These are phyloP conservation scores for Varroa destructor DNA, from an alignment of 1,140 invertebrate species.

Conservation along the genomic window DNA sequence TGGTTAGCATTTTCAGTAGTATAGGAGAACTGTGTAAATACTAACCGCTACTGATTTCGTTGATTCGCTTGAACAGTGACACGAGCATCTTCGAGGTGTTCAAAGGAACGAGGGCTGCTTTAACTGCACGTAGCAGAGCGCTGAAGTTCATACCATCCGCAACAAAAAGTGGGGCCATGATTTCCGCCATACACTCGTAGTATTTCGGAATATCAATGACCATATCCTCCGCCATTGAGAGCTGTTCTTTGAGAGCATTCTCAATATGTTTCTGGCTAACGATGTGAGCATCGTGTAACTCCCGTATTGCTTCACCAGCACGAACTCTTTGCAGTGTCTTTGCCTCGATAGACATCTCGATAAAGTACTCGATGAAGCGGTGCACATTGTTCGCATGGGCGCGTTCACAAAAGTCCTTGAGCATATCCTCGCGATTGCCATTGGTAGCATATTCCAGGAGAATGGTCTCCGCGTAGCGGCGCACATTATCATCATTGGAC, in stretches of 20 bases:
- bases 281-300: constrained; percentile 22
- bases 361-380: constrained; percentile 8
- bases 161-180: constrained; percentile 35
- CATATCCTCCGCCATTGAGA: constrained; percentile 50
- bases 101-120: not conserved
- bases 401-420: constrained; percentile 23
- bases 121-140: not conserved
- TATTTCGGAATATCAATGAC: constrained; percentile 61
- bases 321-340: not conserved
- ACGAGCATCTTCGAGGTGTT: constrained; percentile 9
- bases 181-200: constrained; percentile 54
- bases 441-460: not conserved
- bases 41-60: constrained; percentile 1
- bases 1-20: not conserved
- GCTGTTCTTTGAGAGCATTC: constrained; percentile 42
- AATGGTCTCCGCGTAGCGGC: constrained; percentile 8
- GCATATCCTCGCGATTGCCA: not conserved
- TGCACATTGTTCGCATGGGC: constrained; percentile 6
- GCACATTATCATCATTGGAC: not conserved
- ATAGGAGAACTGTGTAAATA: not conserved
- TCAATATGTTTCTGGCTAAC: constrained; percentile 4
- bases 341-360: not conserved
- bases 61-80: constrained; percentile 23
- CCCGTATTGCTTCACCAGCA: constrained; percentile 10
- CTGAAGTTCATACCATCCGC: not conserved